These are phyloP conservation scores for Siphlonurus alternatus DNA, from an alignment of 2,888 invertebrate genomes.

Conservation along the genomic window DNA sequence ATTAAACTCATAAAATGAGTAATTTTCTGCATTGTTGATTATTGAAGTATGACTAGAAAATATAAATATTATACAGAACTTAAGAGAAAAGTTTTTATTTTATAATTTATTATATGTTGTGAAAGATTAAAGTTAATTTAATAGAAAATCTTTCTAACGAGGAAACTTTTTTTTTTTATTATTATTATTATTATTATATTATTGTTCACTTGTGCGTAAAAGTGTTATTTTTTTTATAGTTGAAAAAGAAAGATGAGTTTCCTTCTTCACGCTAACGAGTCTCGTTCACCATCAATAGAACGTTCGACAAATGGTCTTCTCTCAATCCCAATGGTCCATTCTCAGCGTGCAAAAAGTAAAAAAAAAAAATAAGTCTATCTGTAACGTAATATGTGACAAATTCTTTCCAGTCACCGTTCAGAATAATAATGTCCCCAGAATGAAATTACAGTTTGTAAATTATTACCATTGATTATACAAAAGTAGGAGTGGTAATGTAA, in stretches of 20 bases:
- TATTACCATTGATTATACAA: not conserved
- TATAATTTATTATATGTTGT: too few relatives aligned
- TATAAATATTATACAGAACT: not conserved
- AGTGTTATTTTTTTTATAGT: not conserved
- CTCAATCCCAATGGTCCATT: too few relatives aligned
- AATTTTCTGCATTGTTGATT: not conserved
- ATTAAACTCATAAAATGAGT: not conserved
- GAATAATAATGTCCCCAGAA: not conserved
- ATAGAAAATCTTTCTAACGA: not conserved
- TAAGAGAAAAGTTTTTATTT: too few relatives aligned
- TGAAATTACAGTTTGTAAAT: not conserved
- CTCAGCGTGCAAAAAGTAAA: too few relatives aligned
- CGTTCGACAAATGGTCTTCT: not conserved
- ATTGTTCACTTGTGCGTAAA: not conserved
- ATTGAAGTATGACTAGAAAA: not conserved
- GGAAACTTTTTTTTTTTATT: not conserved
- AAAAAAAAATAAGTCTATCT: not conserved
- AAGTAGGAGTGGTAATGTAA: too few relatives aligned
- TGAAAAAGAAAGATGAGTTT: not conserved
- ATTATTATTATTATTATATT: not conserved
- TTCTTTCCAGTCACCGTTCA: not conserved
- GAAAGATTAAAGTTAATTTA: not conserved
- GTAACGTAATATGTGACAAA: not conserved
- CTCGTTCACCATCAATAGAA: too few relatives aligned
- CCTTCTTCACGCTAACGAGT: not conserved